phyloP scores from a whole-genome alignment of 2,113 vertebrate species.

The Aldabrachelys gigantea region DNA sequence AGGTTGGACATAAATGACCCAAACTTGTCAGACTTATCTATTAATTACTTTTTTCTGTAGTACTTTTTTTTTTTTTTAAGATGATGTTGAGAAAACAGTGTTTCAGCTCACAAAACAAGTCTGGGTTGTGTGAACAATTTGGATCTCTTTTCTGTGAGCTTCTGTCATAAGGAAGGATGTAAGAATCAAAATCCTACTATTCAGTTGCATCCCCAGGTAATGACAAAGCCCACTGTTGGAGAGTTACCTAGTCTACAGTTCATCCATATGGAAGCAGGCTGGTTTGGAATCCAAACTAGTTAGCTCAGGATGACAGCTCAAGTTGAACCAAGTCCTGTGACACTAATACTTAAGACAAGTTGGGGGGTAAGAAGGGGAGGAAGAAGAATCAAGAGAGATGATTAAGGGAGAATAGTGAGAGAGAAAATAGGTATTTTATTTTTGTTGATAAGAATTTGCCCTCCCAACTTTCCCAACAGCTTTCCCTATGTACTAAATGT shows the following conservation, averaged over 20 bases:
- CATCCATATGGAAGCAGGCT: slow-evolving; percentile 41
- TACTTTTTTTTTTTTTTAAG: not conserved
- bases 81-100: not conserved
- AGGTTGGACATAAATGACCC: not conserved
- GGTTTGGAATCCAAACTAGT: slow-evolving; percentile 58
- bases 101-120: not conserved
- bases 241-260: slow-evolving; percentile 23
- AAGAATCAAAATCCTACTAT: not conserved
- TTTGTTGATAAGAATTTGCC: not conserved
- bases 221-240: not conserved
- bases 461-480: not conserved
- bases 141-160: not conserved
- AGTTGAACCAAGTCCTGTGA: slow-evolving; percentile 3
- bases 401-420: not conserved
- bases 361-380: not conserved
- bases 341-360: slow-evolving; percentile 33
- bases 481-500: not conserved
- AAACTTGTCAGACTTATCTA: not conserved
- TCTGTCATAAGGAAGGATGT: not conserved
- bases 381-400: not conserved
- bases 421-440: not conserved
- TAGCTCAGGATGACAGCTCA: slow-evolving; percentile 48
- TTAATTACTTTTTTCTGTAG: not conserved
- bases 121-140: not conserved
- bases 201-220: not conserved